A percentile compares a stretch with the other conserved stretches of the same genome.
Conservation (phyloP, 2,113 vertebrate genomes). For the Capricornis sumatraensis region DNA sequence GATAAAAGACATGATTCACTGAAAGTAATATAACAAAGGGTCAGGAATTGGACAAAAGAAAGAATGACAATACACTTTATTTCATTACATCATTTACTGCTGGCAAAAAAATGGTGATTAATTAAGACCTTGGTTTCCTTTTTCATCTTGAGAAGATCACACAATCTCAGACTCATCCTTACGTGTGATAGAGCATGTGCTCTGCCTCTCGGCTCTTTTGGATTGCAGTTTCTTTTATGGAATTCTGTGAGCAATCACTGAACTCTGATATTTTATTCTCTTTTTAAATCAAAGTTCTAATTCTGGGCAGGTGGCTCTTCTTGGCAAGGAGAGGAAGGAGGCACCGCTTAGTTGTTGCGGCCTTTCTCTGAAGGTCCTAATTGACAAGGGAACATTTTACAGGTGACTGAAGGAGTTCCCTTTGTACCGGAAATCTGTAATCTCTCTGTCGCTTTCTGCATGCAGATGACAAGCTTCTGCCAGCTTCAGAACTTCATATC, state of each 20-base stretch:
- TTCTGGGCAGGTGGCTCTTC: conserved; percentile 68
- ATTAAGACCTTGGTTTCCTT: conserved; percentile 62
- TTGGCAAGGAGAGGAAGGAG: conserved; percentile 48
- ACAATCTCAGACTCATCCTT: neutral
- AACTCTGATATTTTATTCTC: conserved; percentile 67
- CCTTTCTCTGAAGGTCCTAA: conserved; percentile 65
- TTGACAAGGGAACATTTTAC: conserved; percentile 69
- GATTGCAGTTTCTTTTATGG: conserved; percentile 39
- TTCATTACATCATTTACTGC: conserved; percentile 21
- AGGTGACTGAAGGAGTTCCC: conserved; percentile 75
- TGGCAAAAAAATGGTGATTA: conserved; percentile 57
- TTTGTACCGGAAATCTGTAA: conserved; percentile 64
- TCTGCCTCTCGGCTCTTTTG: neutral
- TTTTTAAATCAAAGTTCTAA: conserved; percentile 72
- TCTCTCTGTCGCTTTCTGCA: conserved; percentile 55
- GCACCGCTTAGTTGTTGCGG: neutral
- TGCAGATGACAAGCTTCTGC: conserved; percentile 71
- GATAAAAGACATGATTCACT: conserved; percentile 45
- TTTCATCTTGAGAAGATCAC: conserved; percentile 54
- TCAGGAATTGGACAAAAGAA: neutral
- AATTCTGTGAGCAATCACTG: conserved; percentile 53
- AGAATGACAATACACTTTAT: conserved; percentile 27
- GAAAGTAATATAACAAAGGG: conserved; percentile 20
- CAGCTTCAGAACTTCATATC: conserved; percentile 62
- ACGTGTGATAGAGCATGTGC: neutral